Base-by-base conservation (phyloP, 2,797 vertebrate genomes). In the Notamacropus eugenii region DNA sequence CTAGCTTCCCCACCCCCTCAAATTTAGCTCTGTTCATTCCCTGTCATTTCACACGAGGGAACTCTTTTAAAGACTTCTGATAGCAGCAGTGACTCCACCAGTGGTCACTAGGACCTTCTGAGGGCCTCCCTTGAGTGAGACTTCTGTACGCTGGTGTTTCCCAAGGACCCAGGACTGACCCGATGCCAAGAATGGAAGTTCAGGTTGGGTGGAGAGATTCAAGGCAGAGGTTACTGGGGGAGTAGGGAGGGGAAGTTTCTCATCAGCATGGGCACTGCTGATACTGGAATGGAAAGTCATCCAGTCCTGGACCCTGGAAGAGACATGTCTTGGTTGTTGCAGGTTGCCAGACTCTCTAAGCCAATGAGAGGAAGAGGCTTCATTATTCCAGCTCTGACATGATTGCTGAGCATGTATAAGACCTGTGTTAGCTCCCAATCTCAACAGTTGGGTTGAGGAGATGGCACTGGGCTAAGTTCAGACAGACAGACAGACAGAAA, bases 391-490 rank as follows among this genome's bases (percentile, higher is more conserved):
- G 92, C 59, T 0, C 74, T 0, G 46, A 93, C 55, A 0, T n/a
- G 90, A 95, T 94, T 93, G 24, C 96, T 59, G 28, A 95, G 74
- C 0, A 0, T 93, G 19, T 0, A 34, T 34, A 94, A 87, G 1
- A 97, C 95, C 94, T 97, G 96, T 98, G 96, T 98, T 98, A 97
- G 98, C 97, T 97, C 97, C 97, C 97, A 13, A 92, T 92, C 97
- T 98, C 97, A 96, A 96, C 28, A 57, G 98, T 31, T 96, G 57
- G 56, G 98, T 98, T 99, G 98, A 96, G 97, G 93, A 97, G 96
- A 92, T 31, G 40, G 52, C 52, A 52, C 52, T 52, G 52, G 52
- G 6, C 52, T 52, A 52, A 52, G 52, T 52, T 6, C 5, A 52
- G 52, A 52, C 52, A 52, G 56, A 57, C 22, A 27, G 24, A 8